Conservation (phyloP, 1,140 invertebrate genomes). For the Periplaneta americana region DNA sequence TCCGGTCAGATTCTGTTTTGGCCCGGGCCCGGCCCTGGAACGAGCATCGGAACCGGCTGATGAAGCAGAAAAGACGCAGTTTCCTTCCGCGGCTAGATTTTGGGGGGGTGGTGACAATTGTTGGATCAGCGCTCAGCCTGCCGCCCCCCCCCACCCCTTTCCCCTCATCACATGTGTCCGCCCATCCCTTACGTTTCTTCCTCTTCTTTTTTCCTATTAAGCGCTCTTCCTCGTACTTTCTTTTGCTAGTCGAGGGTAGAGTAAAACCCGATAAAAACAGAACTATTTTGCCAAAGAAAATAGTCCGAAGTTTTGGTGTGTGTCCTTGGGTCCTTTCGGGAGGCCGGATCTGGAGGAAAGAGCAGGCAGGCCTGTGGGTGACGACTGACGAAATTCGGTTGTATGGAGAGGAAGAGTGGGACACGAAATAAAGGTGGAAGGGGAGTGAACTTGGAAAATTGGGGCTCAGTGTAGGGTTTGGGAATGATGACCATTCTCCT, state of each 20-base stretch:
- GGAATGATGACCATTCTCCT: not conserved
- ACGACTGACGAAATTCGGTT: not conserved
- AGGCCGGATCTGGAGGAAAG: not conserved
- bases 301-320: not conserved
- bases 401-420: no score
- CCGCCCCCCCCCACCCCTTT: not conserved
- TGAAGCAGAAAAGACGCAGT: slow-evolving; percentile 7
- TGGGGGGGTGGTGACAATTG: not conserved
- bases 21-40: not conserved
- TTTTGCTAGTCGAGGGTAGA: not conserved
- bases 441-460: not conserved
- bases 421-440: no score
- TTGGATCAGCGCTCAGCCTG: not conserved
- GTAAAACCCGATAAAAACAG: not conserved
- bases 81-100: not conserved
- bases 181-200: not conserved
- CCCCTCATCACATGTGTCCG: no score
- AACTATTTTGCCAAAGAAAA: slow-evolving; percentile 6
- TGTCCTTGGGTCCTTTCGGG: slow-evolving; percentile 6
- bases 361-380: not conserved
- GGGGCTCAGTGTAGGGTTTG: not conserved
- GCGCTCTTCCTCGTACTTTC: not conserved
- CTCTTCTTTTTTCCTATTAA: not conserved
- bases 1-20: not conserved
- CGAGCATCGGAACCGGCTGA: not conserved